Percentiles rank a stretch among this genome's conserved stretches.
These are phyloP conservation scores for Notarius quadriscutis DNA, from an alignment of 2,113 vertebrate genomes.

Conservation along the genomic window DNA sequence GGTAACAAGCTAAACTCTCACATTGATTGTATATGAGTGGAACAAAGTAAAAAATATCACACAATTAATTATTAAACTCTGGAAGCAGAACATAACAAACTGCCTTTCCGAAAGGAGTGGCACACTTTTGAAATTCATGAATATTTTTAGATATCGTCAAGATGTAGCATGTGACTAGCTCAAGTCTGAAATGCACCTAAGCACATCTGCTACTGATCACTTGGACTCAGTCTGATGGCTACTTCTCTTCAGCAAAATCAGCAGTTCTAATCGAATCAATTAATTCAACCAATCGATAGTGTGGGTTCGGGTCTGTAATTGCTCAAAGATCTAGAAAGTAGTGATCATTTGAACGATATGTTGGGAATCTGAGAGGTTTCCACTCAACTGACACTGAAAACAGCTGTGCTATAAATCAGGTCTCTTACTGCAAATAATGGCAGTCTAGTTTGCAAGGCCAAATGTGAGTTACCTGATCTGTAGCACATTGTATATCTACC, in stretches of 20 bases:
- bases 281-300: neutral
- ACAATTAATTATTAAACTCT: neutral
- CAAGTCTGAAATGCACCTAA: conserved; percentile 33
- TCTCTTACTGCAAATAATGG: conserved; percentile 55
- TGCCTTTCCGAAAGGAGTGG: neutral
- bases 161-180: neutral
- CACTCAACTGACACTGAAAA: conserved; percentile 27
- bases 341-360: conserved; percentile 9
- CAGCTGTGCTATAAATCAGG: conserved; percentile 39
- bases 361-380: conserved; percentile 31
- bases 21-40: neutral
- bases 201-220: conserved; percentile 40
- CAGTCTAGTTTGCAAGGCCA: conserved; percentile 69
- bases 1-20: neutral
- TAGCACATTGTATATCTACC: conserved; percentile 46
- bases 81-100: neutral
- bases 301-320: conserved; percentile 7
- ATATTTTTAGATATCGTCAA: neutral
- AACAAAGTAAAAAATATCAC: neutral
- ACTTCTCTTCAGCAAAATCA: neutral
- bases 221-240: conserved; percentile 2
- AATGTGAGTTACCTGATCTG: conserved; percentile 57
- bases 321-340: conserved; percentile 11
- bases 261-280: neutral
- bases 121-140: neutral